Conservation (phyloP, 1,140 invertebrate species). For the Calycopis cecrops region DNA sequence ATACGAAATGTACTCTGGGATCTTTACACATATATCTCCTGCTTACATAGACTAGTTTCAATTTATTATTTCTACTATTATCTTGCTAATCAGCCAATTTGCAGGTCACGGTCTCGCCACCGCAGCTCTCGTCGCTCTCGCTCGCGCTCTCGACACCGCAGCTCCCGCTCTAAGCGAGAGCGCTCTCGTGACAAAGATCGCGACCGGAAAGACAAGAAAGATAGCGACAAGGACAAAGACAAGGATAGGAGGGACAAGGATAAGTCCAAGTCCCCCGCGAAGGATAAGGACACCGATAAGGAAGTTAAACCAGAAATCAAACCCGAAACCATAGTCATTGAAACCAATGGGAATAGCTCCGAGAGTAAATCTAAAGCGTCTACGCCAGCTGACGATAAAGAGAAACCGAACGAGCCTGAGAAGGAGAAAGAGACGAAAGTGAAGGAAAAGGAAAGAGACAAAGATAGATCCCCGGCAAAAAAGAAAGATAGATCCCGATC, state of each 20-base stretch:
- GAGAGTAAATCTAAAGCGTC: conserved; percentile 60
- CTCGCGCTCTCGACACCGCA: conserved; percentile 78
- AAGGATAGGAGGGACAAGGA: conserved; percentile 34
- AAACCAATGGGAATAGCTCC: conserved; percentile 56
- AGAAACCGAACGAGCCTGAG: conserved; percentile 42
- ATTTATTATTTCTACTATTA: too few species aligned
- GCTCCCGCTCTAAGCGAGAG: conserved; percentile 77
- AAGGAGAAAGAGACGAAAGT: conserved; percentile 43
- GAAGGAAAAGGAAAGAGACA: conserved; percentile 43
- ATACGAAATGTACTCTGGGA: too few species aligned
- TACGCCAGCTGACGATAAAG: conserved; percentile 55
- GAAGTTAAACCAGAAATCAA: conserved; percentile 43
- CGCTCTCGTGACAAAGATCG: conserved; percentile 54
- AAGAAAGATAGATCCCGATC: conserved; percentile 68
- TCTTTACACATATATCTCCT: too few species aligned
- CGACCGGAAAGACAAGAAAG: conserved; percentile 49
- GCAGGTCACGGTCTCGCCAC: conserved; percentile 78
- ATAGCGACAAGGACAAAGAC: conserved; percentile 43
- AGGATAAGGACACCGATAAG: conserved; percentile 37
- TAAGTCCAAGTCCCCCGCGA: conserved; percentile 48
- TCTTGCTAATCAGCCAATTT: too few species aligned
- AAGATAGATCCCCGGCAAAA: conserved; percentile 71
- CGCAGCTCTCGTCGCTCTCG: conserved; percentile 76
- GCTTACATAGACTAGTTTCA: too few species aligned
- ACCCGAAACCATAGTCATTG: conserved; percentile 29